phyloP scores from a whole-genome alignment of 2,888 invertebrate species.

The Dendrolimus houi region DNA sequence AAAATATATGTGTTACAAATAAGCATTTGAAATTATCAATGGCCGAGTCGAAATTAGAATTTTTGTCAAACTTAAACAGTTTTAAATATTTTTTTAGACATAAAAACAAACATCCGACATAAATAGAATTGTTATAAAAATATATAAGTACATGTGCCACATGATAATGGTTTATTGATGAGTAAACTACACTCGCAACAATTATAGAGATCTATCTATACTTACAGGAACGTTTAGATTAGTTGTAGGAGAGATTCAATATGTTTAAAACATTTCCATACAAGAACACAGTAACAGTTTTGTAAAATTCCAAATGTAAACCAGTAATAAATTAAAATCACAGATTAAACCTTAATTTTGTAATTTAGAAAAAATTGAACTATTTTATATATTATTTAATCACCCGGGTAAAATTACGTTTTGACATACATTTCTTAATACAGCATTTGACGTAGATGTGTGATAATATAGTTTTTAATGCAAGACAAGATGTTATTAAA shows the following conservation, averaged over 20 bases:
- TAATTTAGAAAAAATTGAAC: conserved; percentile 33
- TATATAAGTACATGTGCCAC: neutral
- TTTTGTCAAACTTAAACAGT: no score
- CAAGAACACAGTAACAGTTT: conserved; percentile 5
- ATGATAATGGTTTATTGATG: conserved; percentile 12
- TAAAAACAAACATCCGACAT: neutral
- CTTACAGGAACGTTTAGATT: conserved; percentile 70
- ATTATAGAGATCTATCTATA: conserved; percentile 70
- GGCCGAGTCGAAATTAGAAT: no score
- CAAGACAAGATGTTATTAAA: conserved; percentile 17
- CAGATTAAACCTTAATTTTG: conserved; percentile 68
- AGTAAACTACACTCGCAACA: conserved; percentile 50
- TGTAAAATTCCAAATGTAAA: conserved; percentile 34
- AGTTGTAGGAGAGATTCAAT: conserved; percentile 53
- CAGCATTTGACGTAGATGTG: no score
- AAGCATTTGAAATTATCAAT: no score
- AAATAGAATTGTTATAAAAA: neutral
- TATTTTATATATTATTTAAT: conserved; percentile 9
- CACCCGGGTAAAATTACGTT: neutral
- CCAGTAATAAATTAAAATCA: conserved; percentile 72
- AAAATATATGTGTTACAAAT: no score
- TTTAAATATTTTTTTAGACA: no score
- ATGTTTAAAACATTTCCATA: no score
- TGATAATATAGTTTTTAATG: neutral
- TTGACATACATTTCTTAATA: no score